These are phyloP conservation scores for Ranitomeya imitator DNA, from an alignment of 2,113 vertebrate genomes.

Conservation along the genomic window DNA sequence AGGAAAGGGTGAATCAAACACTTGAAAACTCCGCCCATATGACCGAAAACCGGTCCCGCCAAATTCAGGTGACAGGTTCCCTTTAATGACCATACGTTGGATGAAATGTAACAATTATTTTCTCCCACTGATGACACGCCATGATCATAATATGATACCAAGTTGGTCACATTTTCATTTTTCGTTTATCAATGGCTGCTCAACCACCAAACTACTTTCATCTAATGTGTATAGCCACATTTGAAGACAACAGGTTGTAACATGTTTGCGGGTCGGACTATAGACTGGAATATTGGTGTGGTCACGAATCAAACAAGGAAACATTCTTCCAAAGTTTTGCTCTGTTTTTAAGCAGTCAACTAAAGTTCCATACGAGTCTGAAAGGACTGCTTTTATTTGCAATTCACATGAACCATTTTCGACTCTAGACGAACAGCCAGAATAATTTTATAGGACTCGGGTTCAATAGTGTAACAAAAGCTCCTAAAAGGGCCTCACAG, in stretches of 20 bases:
- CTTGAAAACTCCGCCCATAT: too few species aligned
- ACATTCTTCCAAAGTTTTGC: neutral
- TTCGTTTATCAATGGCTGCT: too few species aligned
- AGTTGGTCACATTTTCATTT: too few species aligned
- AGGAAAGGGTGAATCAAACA: too few species aligned
- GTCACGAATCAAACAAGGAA: neutral
- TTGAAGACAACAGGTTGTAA: neutral
- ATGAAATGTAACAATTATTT: too few species aligned
- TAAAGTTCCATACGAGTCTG: neutral
- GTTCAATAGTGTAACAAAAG: neutral
- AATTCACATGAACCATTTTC: conserved; percentile 21
- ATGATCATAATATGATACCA: too few species aligned
- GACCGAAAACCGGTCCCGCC: too few species aligned
- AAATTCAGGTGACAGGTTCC: too few species aligned
- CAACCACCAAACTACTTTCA: too few species aligned
- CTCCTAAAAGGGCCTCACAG: conserved; percentile 21
- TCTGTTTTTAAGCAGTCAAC: conserved; percentile 4
- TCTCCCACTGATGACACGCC: too few species aligned
- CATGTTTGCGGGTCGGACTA: neutral
- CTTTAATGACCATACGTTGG: too few species aligned
- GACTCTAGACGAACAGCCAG: conserved; percentile 17
- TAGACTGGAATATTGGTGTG: neutral
- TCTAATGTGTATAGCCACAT: too few species aligned
- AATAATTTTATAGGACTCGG: neutral
- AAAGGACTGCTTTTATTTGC: neutral